phyloP scores from a whole-genome alignment of 2,888 invertebrate species.

The Drosophila tanythrix region DNA sequence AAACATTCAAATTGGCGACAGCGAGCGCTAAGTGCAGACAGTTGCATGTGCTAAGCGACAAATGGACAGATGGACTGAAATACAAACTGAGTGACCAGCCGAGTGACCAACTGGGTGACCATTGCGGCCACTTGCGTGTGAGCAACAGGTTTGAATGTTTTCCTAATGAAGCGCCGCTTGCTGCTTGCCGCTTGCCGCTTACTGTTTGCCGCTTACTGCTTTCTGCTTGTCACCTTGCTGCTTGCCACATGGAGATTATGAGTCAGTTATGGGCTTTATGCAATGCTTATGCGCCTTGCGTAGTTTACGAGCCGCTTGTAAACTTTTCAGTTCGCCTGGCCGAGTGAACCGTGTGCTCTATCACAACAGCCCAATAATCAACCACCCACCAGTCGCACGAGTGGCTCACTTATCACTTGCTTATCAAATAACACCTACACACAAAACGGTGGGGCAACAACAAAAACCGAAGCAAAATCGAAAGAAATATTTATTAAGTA shows the following conservation, averaged over 20 bases:
- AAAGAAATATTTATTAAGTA: conserved; percentile 49
- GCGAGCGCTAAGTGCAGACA: conserved; percentile 67
- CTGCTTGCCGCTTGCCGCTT: conserved; percentile 19
- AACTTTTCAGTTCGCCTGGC: conserved; percentile 39
- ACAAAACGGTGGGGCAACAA: conserved; percentile 6
- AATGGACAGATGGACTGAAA: conserved; percentile 38
- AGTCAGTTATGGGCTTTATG: conserved; percentile 69
- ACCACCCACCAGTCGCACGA: conserved; percentile 19
- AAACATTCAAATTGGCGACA: conserved; percentile 68
- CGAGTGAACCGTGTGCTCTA: conserved; percentile 1
- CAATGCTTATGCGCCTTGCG: conserved; percentile 47
- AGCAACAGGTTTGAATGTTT: conserved; percentile 71
- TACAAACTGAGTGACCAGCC: conserved; percentile 20
- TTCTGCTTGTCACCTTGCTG: conserved; percentile 11
- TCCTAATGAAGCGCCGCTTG: conserved; percentile 59
- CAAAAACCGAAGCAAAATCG: conserved; percentile 9
- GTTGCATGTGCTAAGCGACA: conserved; percentile 64
- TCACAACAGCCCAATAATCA: conserved; percentile 14
- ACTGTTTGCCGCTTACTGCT: conserved; percentile 14
- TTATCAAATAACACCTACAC: conserved; percentile 51
- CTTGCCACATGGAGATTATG: conserved; percentile 49
- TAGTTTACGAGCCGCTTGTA: conserved; percentile 44
- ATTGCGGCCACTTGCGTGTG: conserved; percentile 54
- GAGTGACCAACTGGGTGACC: conserved; percentile 52
- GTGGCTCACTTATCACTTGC: conserved; percentile 39